Evolutionary conservation across 1,140 invertebrate species (phyloP).

Genomic region (Brachionus angularis): DNA sequence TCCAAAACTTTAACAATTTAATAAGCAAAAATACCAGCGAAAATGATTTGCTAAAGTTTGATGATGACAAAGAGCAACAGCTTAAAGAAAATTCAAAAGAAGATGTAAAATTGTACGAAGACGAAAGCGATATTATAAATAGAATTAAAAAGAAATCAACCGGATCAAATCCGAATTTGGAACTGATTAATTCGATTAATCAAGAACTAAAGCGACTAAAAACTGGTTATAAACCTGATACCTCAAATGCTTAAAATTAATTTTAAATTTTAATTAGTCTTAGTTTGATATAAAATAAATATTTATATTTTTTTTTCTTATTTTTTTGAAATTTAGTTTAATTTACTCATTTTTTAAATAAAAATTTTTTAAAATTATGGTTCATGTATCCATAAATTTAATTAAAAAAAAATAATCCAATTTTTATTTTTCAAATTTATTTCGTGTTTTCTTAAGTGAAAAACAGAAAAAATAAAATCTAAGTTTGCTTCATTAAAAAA

Average conservation of each 20-base stretch:
- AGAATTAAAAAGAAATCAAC: background rate
- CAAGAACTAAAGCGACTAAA: conserved; percentile 15
- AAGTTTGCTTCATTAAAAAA: too few species aligned
- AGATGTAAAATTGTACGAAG: background rate
- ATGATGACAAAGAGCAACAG: background rate
- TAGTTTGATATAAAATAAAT: conserved; percentile 1
- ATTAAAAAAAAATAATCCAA: too few species aligned
- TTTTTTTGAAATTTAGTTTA: background rate
- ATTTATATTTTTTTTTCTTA: background rate
- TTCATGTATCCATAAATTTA: too few species aligned
- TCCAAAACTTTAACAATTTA: conserved; percentile 35
- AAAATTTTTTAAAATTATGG: too few species aligned
- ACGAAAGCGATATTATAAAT: conserved; percentile 22
- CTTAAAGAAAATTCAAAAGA: background rate
- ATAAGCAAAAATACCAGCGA: background rate
- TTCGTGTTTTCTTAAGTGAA: too few species aligned
- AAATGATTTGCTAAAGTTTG: background rate
- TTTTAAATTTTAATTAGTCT: too few species aligned
- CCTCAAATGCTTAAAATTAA: conserved; percentile 41
- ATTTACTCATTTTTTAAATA: too few species aligned
- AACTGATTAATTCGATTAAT: conserved; percentile 31
- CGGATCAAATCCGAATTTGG: background rate
- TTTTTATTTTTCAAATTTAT: too few species aligned
- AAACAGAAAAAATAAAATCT: too few species aligned
- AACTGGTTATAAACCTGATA: conserved; percentile 21